A percentile compares a stretch with the other conserved stretches of the same genome.
These are phyloP conservation scores for Acanthaster planci DNA, from an alignment of 35 echinoderm and acorn worm genomes.

Conservation along the genomic window DNA sequence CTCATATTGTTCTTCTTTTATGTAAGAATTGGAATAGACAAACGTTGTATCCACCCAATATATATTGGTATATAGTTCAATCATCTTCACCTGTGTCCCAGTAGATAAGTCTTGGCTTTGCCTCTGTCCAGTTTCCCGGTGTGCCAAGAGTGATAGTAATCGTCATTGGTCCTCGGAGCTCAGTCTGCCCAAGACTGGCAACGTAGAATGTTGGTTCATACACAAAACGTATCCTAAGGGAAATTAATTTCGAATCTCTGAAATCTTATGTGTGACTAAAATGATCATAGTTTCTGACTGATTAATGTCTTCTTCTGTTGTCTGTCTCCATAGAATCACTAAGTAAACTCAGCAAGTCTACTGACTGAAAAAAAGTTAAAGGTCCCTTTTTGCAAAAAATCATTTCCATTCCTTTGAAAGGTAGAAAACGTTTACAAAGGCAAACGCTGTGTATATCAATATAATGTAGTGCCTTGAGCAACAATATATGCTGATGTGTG, in stretches of 20 bases:
- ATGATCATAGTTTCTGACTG: not conserved
- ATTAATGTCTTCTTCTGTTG: not conserved
- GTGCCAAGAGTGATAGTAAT: constrained; percentile 30
- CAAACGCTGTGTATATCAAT: too few species aligned
- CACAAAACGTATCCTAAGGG: constrained; percentile 24
- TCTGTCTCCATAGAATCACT: not conserved
- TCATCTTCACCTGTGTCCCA: constrained; percentile 37
- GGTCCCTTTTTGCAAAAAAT: too few species aligned
- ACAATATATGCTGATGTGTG: too few species aligned
- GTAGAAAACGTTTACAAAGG: too few species aligned
- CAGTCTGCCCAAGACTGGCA: constrained; percentile 26
- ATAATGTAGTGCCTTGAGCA: too few species aligned
- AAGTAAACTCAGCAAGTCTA: too few species aligned
- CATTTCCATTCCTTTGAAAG: too few species aligned
- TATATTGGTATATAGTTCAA: not conserved
- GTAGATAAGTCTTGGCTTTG: constrained; percentile 32
- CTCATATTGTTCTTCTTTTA: too few species aligned
- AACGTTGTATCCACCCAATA: not conserved
- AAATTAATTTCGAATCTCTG: not conserved
- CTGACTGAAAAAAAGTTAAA: too few species aligned
- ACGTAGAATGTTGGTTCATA: constrained; percentile 44
- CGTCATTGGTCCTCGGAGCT: constrained; percentile 27
- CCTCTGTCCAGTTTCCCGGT: constrained; percentile 29
- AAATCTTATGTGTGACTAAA: not conserved
- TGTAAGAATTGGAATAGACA: not conserved